Conservation (phyloP, 2,113 vertebrate genomes). For the Siphamia tubifer region DNA sequence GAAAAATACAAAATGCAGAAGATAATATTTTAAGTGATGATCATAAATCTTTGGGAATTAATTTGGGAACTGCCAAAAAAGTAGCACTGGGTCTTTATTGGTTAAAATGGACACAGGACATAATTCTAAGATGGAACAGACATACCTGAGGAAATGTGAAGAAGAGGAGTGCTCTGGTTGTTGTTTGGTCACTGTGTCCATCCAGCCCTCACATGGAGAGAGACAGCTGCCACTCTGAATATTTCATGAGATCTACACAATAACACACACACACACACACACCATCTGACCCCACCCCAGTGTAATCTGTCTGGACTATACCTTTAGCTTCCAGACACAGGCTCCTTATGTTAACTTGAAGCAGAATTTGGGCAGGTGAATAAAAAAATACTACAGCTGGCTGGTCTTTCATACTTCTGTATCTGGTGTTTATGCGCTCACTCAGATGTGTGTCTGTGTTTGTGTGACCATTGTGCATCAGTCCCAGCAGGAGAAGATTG, state of each 20-base stretch:
- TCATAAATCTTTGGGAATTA: too few relatives aligned
- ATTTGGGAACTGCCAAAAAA: too few relatives aligned
- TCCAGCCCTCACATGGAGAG: constrained; percentile 67
- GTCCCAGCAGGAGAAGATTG: constrained; percentile 99
- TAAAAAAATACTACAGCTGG: constrained; percentile 38
- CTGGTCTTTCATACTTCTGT: constrained; percentile 22
- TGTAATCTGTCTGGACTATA: constrained; percentile 45
- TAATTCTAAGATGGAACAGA: too few relatives aligned
- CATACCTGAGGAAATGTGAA: background rate
- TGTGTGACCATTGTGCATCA: constrained; percentile 90
- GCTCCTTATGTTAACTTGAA: constrained; percentile 15
- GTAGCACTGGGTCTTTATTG: too few relatives aligned
- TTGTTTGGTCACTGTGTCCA: constrained; percentile 71
- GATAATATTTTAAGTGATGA: too few relatives aligned
- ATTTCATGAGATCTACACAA: constrained; percentile 76
- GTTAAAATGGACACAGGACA: too few relatives aligned
- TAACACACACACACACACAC: constrained; percentile 24
- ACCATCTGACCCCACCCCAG: constrained; percentile 7
- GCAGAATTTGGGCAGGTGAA: constrained; percentile 18
- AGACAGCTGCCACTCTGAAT: constrained; percentile 79
- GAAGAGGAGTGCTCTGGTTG: constrained; percentile 29
- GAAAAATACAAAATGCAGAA: too few relatives aligned
- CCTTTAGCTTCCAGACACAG: constrained; percentile 1
- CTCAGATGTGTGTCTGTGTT: constrained; percentile 15
- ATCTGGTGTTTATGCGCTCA: background rate